These are phyloP conservation scores for Leptopilina syphax DNA, from an alignment of 2,888 invertebrate species.

Conservation along the genomic window DNA sequence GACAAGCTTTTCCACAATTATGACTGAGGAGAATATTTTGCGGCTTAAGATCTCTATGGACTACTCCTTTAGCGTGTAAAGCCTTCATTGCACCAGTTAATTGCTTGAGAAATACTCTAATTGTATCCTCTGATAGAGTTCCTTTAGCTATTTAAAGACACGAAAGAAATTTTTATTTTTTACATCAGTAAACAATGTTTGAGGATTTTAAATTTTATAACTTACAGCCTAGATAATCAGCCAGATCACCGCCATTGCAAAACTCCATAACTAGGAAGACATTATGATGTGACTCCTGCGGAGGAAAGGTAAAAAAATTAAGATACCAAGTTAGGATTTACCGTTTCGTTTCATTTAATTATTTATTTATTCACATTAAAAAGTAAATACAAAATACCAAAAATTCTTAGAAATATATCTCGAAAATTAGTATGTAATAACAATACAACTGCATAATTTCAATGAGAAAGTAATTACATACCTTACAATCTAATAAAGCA, in stretches of 20 bases:
- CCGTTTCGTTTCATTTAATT: too few relatives aligned
- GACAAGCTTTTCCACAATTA: conserved; percentile 82
- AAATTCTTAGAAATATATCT: too few relatives aligned
- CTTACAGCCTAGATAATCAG: conserved; percentile 93
- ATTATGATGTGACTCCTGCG: conserved; percentile 91
- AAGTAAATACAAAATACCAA: not conserved
- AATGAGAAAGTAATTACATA: conserved; percentile 66
- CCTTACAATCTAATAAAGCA: conserved; percentile 96
- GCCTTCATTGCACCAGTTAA: conserved; percentile 99
- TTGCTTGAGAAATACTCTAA: conserved; percentile 95
- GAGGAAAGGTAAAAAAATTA: conserved; percentile 54
- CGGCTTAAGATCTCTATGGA: conserved; percentile 99
- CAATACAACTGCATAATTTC: not conserved
- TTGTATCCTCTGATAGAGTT: conserved; percentile 97
- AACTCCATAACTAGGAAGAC: conserved; percentile 99
- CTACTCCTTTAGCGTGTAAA: conserved; percentile 97
- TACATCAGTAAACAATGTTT: conserved; percentile 13
- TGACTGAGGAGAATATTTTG: conserved; percentile 98
- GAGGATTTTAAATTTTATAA: conserved; percentile 40
- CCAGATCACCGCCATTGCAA: conserved; percentile 99
- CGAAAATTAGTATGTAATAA: not conserved
- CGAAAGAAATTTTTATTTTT: not conserved
- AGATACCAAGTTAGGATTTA: too few relatives aligned
- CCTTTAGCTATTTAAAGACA: conserved; percentile 83
- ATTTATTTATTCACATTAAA: too few relatives aligned